A percentile compares a stretch with the other conserved stretches of the same genome.
These are phyloP conservation scores for Kryptolebias ocellatus DNA, from an alignment of 2,797 vertebrate genomes.

Conservation along the genomic window DNA sequence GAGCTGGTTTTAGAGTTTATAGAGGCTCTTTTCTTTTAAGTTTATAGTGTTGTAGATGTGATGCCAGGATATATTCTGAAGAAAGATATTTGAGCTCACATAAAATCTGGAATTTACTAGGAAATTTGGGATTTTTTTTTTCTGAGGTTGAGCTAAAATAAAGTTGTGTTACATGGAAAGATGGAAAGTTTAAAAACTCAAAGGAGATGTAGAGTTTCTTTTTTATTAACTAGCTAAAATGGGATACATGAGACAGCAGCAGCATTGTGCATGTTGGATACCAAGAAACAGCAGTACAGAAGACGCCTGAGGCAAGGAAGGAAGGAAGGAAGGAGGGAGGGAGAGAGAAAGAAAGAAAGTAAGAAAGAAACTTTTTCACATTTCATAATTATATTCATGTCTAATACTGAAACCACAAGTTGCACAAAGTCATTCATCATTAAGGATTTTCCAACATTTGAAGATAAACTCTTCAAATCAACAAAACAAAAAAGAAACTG, in stretches of 20 bases:
- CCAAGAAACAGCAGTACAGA: not conserved
- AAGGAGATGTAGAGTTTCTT: not conserved
- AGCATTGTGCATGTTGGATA: not conserved
- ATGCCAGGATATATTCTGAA: not conserved
- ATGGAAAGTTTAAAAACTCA: not conserved
- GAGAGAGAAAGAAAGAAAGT: too few species aligned
- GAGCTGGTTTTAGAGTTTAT: not conserved
- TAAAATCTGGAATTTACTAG: not conserved
- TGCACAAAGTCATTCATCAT: too few species aligned
- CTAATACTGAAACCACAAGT: too few species aligned
- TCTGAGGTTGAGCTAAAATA: too few species aligned
- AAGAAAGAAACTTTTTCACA: too few species aligned
- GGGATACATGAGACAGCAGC: too few species aligned
- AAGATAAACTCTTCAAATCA: too few species aligned
- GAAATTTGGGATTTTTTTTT: not conserved
- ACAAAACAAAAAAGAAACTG: too few species aligned
- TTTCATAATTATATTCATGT: too few species aligned
- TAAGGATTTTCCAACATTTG: too few species aligned
- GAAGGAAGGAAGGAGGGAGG: too few species aligned
- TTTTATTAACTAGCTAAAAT: not conserved
- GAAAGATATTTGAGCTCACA: not conserved
- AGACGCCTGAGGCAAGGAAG: not conserved
- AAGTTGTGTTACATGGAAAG: not conserved
- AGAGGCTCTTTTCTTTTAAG: constrained; percentile 5
- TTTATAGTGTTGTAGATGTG: constrained; percentile 8